phyloP scores from a whole-genome alignment of 2,113 vertebrate genomes.

The Forbesichthys agassizii region DNA sequence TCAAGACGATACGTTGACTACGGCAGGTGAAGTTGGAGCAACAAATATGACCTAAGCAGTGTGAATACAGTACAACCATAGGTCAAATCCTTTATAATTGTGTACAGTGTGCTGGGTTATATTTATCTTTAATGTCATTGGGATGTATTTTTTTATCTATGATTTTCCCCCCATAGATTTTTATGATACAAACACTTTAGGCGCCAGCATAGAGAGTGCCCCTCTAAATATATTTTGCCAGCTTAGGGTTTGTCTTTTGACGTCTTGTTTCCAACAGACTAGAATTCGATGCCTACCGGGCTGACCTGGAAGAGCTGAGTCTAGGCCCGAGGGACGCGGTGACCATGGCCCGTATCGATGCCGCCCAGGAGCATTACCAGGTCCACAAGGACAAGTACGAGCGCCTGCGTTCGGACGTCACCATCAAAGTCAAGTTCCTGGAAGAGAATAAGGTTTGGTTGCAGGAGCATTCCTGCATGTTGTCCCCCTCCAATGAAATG shows the following conservation, averaged over 20 bases:
- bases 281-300: slow-evolving; percentile 94
- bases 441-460: slow-evolving; percentile 93
- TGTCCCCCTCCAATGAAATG: too few species aligned
- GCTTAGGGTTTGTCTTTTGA: background rate
- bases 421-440: slow-evolving; percentile 95
- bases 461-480: too few species aligned
- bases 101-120: too few species aligned
- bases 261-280: slow-evolving; percentile 69
- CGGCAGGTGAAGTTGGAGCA: background rate
- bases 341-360: slow-evolving; percentile 85
- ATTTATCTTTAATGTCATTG: too few species aligned
- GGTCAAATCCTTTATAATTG: too few species aligned
- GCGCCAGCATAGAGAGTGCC: too few species aligned
- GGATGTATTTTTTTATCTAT: too few species aligned
- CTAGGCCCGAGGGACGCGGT: slow-evolving; percentile 87
- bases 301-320: slow-evolving; percentile 94
- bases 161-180: too few species aligned
- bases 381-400: slow-evolving; percentile 94
- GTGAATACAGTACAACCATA: too few species aligned
- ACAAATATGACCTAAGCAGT: background rate
- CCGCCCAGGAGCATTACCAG: slow-evolving; percentile 89
- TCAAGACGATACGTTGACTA: background rate
- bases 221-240: background rate
- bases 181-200: too few species aligned
- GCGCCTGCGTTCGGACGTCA: slow-evolving; percentile 90